Evolutionary conservation across 2,797 vertebrate species (phyloP), one percentile per base, ranked within the genome.

Genomic region (Kryptolebias ocellatus): DNA sequence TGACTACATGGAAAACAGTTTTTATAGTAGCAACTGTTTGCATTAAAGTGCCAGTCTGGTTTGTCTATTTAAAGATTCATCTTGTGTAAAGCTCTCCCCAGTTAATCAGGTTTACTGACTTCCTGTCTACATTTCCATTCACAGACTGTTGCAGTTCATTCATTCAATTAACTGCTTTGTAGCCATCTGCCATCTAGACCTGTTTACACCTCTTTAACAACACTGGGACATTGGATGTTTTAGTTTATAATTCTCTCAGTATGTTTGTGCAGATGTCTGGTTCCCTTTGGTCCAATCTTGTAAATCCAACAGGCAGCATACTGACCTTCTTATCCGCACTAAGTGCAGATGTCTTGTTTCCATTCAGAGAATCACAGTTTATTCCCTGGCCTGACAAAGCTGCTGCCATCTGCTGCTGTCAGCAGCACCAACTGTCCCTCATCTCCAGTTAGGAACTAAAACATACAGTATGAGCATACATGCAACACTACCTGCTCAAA

Each of bases 61-160:
- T 47, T 45, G 6, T 65, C 58, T 53, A 39, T 80, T 83, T 78
- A 53, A 67, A 80, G 44, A 8, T 27, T 3, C 4, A 31, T 55
- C 59, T 60, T 10, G 0, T 60, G 28, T 61, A 45, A 76, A 56
- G 9, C 28, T 14, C 56, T 51, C 11, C 15, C 51, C 64, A 75
- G 76, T 80, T 66, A 67, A 52, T 42, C 42, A 42, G 34, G 2
- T 42, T 53, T 46, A 15, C 20, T n/a, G 0, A 44, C 44, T 20
- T 64, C 56, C 39, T 4, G 0, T 69, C 53, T 71, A 83, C 60
- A 65, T 74, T 75, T 83, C 66, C 72, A 84, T 83, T 83, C 51
- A 81, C 55, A 71, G 53, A 58, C 10, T 50, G 37, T 37, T 9
- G 1, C 16, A 4, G 44, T 18, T 8, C 45, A 71, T 68, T 76